Evolutionary conservation across 2,113 vertebrate genomes (phyloP), one percentile per base, ranked within the genome.

Genomic region (Phycodurus eques): DNA sequence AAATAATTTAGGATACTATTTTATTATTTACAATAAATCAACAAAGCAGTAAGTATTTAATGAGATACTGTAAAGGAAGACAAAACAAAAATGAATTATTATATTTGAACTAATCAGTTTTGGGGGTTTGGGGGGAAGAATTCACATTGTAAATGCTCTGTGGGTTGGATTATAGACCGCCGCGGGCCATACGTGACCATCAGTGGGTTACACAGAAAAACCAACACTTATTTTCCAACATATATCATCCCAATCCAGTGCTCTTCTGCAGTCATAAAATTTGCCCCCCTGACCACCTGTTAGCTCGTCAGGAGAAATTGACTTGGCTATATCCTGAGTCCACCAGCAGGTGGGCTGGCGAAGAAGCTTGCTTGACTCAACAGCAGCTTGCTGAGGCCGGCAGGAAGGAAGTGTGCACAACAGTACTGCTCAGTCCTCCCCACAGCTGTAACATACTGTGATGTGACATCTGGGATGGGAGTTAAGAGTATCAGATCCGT

Each of bases 401-500:
- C 75, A 47, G 75, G 31, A 71, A 76, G 87, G 87, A 88, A 66
- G 88, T 76, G 70, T 75, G 74, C 35, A 2, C 74, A 76, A 71
- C 80, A 84, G 22, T 62, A 62, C 15, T 15, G 19, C 61, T 71
- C 33, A 8, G 33, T 39, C 60, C 13, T 19, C 8, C 27, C 76
- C 72, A 68, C 73, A 61, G 64, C 75, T 73, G 64, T n/a, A 80
- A 71, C 68, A 42, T 20, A 20, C 33, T 42, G 60, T 20, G 27
- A 17, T 62, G 60, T 62, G 60, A 20, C 46, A 33, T 79, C 72
- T 80, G 67, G 33, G 75, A 84, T 75, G 75, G 76, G 61, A 76
- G 71, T 78, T 82, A 69, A 27, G 73, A 73, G 67, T 72, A 84
- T 77, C 73, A 77, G 67, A 87, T 90, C 81, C 84, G 88, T 84